Evolutionary conservation across 2,113 vertebrate species (phyloP).

Genomic region (Glareola pratincola): DNA sequence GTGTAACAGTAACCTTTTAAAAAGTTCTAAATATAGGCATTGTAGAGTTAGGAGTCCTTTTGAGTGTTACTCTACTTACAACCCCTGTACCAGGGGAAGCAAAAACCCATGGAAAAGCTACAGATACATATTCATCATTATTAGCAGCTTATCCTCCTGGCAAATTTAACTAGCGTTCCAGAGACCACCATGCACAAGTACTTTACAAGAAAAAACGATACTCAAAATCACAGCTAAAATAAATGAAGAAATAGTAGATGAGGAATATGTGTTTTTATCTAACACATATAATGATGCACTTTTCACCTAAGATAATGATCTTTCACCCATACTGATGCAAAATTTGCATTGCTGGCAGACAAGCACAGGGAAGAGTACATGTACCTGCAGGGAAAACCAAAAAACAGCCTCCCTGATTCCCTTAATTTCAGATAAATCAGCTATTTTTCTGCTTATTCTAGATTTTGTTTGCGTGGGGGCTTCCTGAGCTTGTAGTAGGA

Average conservation of each 20-base stretch:
- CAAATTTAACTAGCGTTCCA: neutral
- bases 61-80: neutral
- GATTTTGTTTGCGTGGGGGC: neutral
- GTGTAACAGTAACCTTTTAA: neutral
- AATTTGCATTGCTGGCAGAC: neutral
- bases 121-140: neutral
- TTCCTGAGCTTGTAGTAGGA: neutral
- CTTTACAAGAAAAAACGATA: neutral
- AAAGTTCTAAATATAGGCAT: neutral
- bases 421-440: neutral
- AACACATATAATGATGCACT: neutral
- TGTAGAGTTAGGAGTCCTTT: neutral
- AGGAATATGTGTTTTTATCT: neutral
- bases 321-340: neutral
- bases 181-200: fast-evolving
- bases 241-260: neutral
- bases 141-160: neutral
- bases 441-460: neutral
- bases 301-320: neutral
- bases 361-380: neutral
- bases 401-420: neutral
- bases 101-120: neutral
- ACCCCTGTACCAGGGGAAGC: neutral
- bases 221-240: neutral
- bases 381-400: neutral